These are phyloP conservation scores for Lissonota sp. DNA, from an alignment of 2,888 invertebrate genomes.

Conservation along the genomic window DNA sequence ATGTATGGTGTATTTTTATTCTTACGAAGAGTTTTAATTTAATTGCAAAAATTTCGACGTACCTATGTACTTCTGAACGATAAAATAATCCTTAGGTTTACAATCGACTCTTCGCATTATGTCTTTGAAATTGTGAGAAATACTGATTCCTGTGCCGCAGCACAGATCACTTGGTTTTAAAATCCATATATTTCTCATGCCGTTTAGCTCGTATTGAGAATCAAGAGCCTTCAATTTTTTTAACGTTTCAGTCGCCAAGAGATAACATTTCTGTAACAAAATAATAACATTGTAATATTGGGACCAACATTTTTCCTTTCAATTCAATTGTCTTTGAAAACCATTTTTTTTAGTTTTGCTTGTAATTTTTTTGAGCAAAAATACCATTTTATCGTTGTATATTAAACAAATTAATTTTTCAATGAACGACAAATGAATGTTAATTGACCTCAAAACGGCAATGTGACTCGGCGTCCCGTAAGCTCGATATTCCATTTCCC, in stretches of 20 bases:
- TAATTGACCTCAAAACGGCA: slow-evolving; percentile 66
- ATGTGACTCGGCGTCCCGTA: slow-evolving; percentile 47
- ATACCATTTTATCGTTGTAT: too few relatives aligned
- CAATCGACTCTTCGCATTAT: slow-evolving; percentile 88
- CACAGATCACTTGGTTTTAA: slow-evolving; percentile 94
- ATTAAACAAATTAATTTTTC: too few relatives aligned
- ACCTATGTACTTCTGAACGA: slow-evolving; percentile 97
- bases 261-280: slow-evolving; percentile 65
- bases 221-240: slow-evolving; percentile 74
- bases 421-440: slow-evolving; percentile 42
- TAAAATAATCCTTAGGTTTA: slow-evolving; percentile 87
- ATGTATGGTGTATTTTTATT: too few relatives aligned
- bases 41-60: slow-evolving; percentile 70
- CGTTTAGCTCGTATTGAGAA: slow-evolving; percentile 86
- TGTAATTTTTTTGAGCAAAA: too few relatives aligned
- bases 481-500: slow-evolving; percentile 74
- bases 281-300: not conserved
- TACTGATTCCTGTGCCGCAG: slow-evolving; percentile 92
- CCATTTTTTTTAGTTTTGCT: too few relatives aligned
- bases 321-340: too few relatives aligned
- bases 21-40: too few relatives aligned
- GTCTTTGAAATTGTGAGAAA: slow-evolving; percentile 90
- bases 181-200: slow-evolving; percentile 94
- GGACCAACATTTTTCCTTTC: too few relatives aligned
- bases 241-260: slow-evolving; percentile 62